These are phyloP conservation scores for Megalonaias nervosa DNA, from an alignment of 1,140 invertebrate genomes.

Conservation along the genomic window DNA sequence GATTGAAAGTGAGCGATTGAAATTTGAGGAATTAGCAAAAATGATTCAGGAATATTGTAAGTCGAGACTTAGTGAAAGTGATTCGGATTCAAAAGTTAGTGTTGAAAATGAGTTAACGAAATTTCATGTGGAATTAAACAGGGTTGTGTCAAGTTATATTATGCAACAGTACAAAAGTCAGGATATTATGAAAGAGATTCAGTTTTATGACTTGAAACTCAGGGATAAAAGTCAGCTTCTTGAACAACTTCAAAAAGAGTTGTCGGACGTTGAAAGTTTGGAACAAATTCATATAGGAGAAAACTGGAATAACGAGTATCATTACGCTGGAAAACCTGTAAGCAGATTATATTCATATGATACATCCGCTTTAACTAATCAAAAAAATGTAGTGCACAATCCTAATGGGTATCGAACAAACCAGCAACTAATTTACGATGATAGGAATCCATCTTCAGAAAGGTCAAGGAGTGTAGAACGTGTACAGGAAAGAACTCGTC, in stretches of 20 bases:
- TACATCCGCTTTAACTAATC: not conserved
- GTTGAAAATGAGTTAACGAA: conserved; percentile 76
- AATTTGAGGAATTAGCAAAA: conserved; percentile 43
- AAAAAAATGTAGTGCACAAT: not conserved
- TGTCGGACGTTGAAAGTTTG: conserved; percentile 78
- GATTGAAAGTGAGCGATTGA: conserved; percentile 77
- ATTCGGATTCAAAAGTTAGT: conserved; percentile 55
- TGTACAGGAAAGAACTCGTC: conserved; percentile 21
- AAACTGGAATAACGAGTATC: not conserved
- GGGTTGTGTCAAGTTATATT: conserved; percentile 67
- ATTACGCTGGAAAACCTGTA: not conserved
- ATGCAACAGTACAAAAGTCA: conserved; percentile 78
- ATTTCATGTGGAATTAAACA: conserved; percentile 60
- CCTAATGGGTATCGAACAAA: not conserved
- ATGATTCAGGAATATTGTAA: conserved; percentile 40
- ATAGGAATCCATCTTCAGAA: not conserved
- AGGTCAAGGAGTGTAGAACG: too few species aligned
- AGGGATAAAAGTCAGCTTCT: conserved; percentile 77
- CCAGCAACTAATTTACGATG: not conserved
- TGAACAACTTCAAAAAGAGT: conserved; percentile 77
- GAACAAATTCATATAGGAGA: conserved; percentile 70
- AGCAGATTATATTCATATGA: not conserved
- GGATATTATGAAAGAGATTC: conserved; percentile 76
- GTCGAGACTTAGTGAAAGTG: conserved; percentile 19
- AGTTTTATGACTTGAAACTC: conserved; percentile 77